Evolutionary conservation across 2,797 vertebrate species (phyloP).

Genomic region (Pteropus rufus): DNA sequence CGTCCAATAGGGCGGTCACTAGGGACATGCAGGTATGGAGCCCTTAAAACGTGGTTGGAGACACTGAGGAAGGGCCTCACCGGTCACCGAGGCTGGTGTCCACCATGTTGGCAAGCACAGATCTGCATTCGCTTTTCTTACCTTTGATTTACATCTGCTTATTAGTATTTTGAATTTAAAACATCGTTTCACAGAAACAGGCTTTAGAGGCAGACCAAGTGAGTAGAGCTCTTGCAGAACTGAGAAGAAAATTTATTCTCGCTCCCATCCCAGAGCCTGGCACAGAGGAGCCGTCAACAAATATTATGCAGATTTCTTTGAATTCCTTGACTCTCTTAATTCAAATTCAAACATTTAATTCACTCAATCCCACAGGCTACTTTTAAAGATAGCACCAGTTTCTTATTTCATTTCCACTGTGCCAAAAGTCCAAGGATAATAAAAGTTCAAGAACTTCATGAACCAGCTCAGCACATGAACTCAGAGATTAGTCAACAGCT

Average conservation of each 20-base stretch:
- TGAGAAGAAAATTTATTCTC: not conserved
- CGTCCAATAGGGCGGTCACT: not conserved
- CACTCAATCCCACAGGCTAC: not conserved
- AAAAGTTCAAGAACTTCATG: conserved; percentile 84
- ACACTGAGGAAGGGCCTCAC: not conserved
- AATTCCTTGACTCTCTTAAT: conserved; percentile 32
- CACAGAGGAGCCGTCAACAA: not conserved
- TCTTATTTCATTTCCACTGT: conserved; percentile 60
- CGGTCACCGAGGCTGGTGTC: not conserved
- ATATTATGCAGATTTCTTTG: not conserved
- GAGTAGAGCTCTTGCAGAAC: not conserved
- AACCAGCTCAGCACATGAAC: conserved; percentile 85
- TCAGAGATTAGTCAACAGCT: conserved; percentile 86
- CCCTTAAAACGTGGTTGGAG: not conserved
- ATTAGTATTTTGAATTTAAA: not conserved
- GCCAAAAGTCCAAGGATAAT: conserved; percentile 65
- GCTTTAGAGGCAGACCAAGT: not conserved
- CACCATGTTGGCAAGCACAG: not conserved
- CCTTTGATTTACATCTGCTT: not conserved
- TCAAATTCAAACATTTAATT: conserved; percentile 33
- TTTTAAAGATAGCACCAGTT: conserved; percentile 60
- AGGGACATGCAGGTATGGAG: not conserved
- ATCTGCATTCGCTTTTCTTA: not conserved
- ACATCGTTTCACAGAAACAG: not conserved
- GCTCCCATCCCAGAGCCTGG: not conserved